Percentiles rank a stretch among this genome's conserved stretches.
Conservation (phyloP, 2,797 vertebrate genomes). For the Trachops cirrhosus region DNA sequence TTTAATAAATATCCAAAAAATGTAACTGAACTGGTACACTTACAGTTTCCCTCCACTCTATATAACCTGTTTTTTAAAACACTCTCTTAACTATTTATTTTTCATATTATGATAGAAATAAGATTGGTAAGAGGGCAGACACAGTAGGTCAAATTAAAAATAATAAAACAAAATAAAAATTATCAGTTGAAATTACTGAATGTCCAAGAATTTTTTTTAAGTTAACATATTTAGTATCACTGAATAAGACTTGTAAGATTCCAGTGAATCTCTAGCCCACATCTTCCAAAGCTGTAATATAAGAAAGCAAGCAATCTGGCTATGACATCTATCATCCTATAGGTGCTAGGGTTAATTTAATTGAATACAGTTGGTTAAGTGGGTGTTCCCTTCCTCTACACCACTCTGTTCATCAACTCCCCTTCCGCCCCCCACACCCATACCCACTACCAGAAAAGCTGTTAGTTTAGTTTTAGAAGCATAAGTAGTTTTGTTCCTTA, state of each 20-base stretch:
- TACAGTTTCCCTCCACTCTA: not conserved
- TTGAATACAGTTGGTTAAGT: not conserved
- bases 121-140: not conserved
- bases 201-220: not conserved
- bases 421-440: not conserved
- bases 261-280: not conserved
- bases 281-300: not conserved
- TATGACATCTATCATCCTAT: not conserved
- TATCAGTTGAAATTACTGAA: not conserved
- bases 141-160: slow-evolving; percentile 17
- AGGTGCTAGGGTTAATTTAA: not conserved
- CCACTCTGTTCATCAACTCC: not conserved
- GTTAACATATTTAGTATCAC: not conserved
- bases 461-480: not conserved
- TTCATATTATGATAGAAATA: not conserved
- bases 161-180: not conserved
- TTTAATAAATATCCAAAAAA: not conserved
- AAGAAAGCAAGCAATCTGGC: not conserved
- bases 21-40: not conserved
- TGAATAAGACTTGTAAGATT: not conserved
- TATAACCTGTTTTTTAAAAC: not conserved
- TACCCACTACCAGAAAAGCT: not conserved
- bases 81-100: not conserved
- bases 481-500: not conserved
- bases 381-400: not conserved